Conservation (phyloP, 2,888 invertebrate species). For the Cinara cedri region DNA sequence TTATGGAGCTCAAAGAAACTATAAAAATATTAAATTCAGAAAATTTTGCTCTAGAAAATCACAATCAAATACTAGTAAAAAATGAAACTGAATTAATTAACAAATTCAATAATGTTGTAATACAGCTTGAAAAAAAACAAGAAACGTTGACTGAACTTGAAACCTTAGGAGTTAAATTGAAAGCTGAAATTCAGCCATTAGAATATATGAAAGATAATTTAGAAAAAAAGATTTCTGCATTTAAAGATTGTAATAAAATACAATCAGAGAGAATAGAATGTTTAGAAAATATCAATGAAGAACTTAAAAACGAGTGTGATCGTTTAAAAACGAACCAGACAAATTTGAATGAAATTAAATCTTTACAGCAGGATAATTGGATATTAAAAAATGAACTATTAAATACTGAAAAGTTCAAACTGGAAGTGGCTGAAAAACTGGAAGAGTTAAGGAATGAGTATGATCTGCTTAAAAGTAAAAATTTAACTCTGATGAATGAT, state of each 20-base stretch:
- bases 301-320: constrained; percentile 36
- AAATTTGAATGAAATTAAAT: constrained; percentile 27
- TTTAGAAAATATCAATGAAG: constrained; percentile 41
- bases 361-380: constrained; percentile 42
- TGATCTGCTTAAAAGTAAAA: constrained; percentile 35
- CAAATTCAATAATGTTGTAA: constrained; percentile 11
- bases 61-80: background rate
- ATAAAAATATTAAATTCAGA: background rate
- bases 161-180: constrained; percentile 44
- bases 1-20: constrained; percentile 21
- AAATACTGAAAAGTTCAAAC: constrained; percentile 47
- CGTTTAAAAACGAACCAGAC: constrained; percentile 36
- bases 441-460: constrained; percentile 43
- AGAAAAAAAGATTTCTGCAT: constrained; percentile 39
- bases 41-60: constrained; percentile 5
- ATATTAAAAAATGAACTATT: constrained; percentile 43
- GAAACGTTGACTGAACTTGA: constrained; percentile 49
- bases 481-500: constrained; percentile 18
- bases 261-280: constrained; percentile 36
- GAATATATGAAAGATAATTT: constrained; percentile 48
- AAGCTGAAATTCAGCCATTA: constrained; percentile 53
- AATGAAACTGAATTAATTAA: constrained; percentile 30
- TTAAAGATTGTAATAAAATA: constrained; percentile 48
- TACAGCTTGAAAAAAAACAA: constrained; percentile 49
- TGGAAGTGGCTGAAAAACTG: constrained; percentile 19